Evolutionary conservation across 2,113 vertebrate genomes (phyloP).

Genomic region (Callopanchax toddi): DNA sequence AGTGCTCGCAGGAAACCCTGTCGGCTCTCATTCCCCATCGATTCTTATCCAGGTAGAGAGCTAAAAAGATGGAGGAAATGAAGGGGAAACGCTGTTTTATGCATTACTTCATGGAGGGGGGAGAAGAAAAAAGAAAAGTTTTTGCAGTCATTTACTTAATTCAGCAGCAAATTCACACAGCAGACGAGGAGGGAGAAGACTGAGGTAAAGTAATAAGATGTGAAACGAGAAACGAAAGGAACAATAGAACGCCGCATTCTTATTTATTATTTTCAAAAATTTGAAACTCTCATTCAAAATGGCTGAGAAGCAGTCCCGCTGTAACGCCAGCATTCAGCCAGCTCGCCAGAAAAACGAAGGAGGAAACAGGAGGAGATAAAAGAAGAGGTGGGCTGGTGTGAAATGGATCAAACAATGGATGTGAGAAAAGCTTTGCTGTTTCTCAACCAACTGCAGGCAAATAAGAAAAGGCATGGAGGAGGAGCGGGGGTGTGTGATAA

Average conservation of each 20-base stretch:
- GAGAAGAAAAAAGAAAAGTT: background rate
- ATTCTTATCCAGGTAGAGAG: conserved; percentile 39
- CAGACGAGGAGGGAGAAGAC: conserved; percentile 31
- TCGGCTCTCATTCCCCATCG: conserved; percentile 37
- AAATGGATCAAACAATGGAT: conserved; percentile 75
- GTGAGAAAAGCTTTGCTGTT: conserved; percentile 68
- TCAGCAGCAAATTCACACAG: conserved; percentile 24
- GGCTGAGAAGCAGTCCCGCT: conserved; percentile 57
- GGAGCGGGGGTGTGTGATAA: conserved; percentile 61
- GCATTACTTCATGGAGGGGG: conserved; percentile 25
- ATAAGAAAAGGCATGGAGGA: conserved; percentile 61
- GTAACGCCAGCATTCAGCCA: conserved; percentile 42
- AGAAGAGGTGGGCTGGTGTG: conserved; percentile 72
- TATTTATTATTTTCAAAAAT: conserved; percentile 5
- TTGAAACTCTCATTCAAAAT: conserved; percentile 67
- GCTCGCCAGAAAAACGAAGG: conserved; percentile 58
- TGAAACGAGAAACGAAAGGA: conserved; percentile 45
- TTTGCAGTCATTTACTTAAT: conserved; percentile 50
- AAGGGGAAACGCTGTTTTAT: conserved; percentile 36
- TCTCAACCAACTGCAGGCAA: conserved; percentile 59
- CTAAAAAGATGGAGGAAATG: conserved; percentile 23
- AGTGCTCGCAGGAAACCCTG: conserved; percentile 38
- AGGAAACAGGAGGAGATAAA: conserved; percentile 71
- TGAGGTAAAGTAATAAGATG: conserved; percentile 39
- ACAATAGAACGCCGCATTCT: conserved; percentile 45